A percentile compares a stretch with the other conserved stretches of the same genome.
These are phyloP conservation scores for Spilarctia lutea DNA, from an alignment of 2,888 invertebrate species.

Conservation along the genomic window DNA sequence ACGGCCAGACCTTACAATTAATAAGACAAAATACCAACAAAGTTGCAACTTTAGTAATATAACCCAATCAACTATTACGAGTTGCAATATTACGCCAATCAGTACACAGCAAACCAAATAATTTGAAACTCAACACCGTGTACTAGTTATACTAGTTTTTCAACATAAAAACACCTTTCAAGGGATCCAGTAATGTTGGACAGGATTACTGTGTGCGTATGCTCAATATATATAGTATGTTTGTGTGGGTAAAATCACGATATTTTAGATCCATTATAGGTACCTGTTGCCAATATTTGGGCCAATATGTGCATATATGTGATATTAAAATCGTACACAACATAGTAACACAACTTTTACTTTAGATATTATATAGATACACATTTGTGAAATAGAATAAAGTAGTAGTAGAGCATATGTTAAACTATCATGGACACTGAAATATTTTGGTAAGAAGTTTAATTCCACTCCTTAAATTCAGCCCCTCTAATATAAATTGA, in stretches of 20 bases:
- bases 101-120: slow-evolving; percentile 14
- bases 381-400: not conserved
- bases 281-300: slow-evolving; percentile 38
- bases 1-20: not conserved
- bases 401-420: not conserved
- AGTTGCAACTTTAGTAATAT: slow-evolving; percentile 34
- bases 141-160: slow-evolving; percentile 4
- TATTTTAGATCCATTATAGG: slow-evolving; percentile 12
- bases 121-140: slow-evolving; percentile 20
- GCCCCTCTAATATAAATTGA: not conserved
- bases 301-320: slow-evolving; percentile 21
- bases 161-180: slow-evolving; percentile 25
- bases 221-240: slow-evolving; percentile 22
- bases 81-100: slow-evolving; percentile 43
- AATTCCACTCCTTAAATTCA: not conserved
- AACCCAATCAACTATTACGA: slow-evolving; percentile 27
- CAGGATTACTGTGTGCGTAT: slow-evolving; percentile 16
- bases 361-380: no score
- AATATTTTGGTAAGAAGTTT: not conserved
- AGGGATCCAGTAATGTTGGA: slow-evolving; percentile 29
- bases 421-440: not conserved
- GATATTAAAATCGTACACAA: not conserved
- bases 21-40: slow-evolving; percentile 26
- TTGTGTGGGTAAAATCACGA: slow-evolving; percentile 24
- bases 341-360: not conserved